phyloP scores from a whole-genome alignment of 2,113 vertebrate genomes.

The Apaloderma vittatum region DNA sequence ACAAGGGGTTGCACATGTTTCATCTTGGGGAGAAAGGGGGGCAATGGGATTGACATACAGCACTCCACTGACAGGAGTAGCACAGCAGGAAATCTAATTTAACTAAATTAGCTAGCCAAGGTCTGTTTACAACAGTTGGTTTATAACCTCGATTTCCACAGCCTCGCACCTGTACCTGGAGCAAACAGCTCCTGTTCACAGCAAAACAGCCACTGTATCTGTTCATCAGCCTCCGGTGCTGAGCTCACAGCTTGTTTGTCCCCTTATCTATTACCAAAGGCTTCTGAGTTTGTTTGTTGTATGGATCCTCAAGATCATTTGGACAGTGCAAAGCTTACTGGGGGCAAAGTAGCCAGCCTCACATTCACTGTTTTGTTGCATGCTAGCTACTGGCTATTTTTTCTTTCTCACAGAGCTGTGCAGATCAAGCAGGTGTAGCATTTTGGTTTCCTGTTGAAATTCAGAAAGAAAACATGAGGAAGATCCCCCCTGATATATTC shows the following conservation, averaged over 20 bases:
- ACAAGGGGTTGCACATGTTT: fast-evolving
- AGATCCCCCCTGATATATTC: neutral
- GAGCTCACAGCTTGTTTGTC: neutral
- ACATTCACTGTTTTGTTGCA: fast-evolving
- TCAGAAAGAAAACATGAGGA: neutral
- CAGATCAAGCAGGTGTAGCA: neutral
- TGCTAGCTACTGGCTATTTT: neutral
- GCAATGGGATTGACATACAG: neutral
- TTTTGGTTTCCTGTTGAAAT: neutral
- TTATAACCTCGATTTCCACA: neutral
- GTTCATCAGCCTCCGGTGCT: neutral
- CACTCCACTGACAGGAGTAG: neutral
- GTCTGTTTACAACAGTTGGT: neutral
- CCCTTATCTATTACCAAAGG: neutral
- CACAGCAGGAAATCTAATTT: neutral
- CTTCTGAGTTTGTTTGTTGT: neutral
- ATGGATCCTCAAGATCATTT: neutral
- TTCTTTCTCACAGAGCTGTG: neutral
- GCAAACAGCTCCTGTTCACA: neutral
- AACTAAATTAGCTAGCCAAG: neutral
- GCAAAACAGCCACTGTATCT: neutral
- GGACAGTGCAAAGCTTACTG: neutral
- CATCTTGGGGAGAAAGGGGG: neutral
- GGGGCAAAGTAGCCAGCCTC: neutral
- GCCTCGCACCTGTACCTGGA: neutral